These are phyloP conservation scores for Eremophila alpestris DNA, from an alignment of 2,797 vertebrate genomes.

Conservation along the genomic window DNA sequence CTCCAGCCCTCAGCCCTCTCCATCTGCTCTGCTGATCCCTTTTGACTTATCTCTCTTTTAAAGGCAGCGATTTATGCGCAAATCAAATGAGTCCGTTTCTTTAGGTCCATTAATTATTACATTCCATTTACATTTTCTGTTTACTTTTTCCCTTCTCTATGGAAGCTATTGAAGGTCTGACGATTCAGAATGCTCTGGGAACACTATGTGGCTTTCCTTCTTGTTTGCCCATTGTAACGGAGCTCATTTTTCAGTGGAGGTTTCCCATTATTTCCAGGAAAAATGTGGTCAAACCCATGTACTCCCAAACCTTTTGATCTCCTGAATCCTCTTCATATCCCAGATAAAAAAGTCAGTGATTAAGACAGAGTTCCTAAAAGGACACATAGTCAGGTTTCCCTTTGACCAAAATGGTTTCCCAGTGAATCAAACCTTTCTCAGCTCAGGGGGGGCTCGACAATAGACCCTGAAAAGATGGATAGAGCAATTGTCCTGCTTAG, in stretches of 20 bases:
- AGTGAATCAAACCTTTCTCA: constrained; percentile 85
- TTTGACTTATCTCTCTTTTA: constrained; percentile 29
- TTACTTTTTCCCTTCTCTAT: constrained; percentile 47
- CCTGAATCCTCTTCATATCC: constrained; percentile 82
- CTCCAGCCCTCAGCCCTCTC: neutral
- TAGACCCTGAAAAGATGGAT: constrained; percentile 86
- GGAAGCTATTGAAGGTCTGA: constrained; percentile 37
- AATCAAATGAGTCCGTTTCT: constrained; percentile 53
- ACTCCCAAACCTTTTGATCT: constrained; percentile 80
- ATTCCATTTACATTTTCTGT: constrained; percentile 63
- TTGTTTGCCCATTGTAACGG: constrained; percentile 71
- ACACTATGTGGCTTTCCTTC: constrained; percentile 51
- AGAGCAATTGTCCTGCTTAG: constrained; percentile 90
- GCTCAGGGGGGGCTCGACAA: constrained; percentile 81
- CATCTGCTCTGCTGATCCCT: constrained; percentile 17
- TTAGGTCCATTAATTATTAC: constrained; percentile 62
- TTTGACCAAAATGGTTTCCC: constrained; percentile 80
- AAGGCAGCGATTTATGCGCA: constrained; percentile 38
- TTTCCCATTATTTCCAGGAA: constrained; percentile 70
- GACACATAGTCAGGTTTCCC: constrained; percentile 78
- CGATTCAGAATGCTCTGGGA: constrained; percentile 58
- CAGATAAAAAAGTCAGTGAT: constrained; percentile 81
- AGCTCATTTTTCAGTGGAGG: constrained; percentile 73
- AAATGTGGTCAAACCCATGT: constrained; percentile 70
- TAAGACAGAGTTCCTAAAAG: constrained; percentile 77